Conservation (phyloP, 2,888 invertebrate genomes). For the Spilosoma lubricipeda region DNA sequence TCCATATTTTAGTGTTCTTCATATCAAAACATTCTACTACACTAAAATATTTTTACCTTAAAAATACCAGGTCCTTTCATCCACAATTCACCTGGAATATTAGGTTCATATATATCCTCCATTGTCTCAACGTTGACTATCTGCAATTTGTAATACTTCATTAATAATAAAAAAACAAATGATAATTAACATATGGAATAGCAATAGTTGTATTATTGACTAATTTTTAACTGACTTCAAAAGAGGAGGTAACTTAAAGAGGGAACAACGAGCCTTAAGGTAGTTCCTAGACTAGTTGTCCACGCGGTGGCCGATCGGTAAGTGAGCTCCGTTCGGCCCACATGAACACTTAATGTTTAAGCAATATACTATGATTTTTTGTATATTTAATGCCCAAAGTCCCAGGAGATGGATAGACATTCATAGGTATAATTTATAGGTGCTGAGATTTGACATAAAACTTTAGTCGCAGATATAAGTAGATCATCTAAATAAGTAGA, state of each 20-base stretch:
- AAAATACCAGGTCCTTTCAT: slow-evolving; percentile 78
- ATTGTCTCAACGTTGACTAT: slow-evolving; percentile 76
- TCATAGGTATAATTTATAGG: background rate
- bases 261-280: no score
- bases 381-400: background rate
- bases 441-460: background rate
- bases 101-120: slow-evolving; percentile 74
- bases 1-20: background rate
- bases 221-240: no score
- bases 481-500: background rate
- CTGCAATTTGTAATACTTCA: slow-evolving; percentile 56
- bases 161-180: background rate
- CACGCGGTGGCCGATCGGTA: no score
- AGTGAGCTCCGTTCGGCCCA: no score
- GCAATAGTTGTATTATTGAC: no score
- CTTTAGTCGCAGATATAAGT: background rate
- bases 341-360: no score
- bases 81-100: slow-evolving; percentile 82
- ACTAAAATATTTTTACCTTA: slow-evolving; percentile 62
- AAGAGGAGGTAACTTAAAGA: no score
- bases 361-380: background rate
- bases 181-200: background rate
- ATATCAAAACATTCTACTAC: background rate
- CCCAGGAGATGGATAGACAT: background rate
- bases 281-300: no score